Evolutionary conservation across 2,113 vertebrate genomes (phyloP).

Genomic region (Agelaius tricolor): DNA sequence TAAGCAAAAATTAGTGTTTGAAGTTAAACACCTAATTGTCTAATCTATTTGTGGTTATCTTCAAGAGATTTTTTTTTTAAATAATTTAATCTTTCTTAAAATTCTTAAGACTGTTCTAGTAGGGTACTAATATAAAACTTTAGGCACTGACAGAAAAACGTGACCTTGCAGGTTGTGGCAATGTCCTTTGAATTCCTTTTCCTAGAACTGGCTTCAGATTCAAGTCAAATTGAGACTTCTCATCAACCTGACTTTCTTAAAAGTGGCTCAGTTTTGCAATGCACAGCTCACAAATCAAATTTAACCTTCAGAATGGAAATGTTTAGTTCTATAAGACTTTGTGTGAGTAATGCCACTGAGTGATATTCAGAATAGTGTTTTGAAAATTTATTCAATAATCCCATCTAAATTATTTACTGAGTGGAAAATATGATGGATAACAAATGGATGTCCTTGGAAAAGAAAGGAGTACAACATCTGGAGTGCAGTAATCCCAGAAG

Average conservation of each 20-base stretch:
- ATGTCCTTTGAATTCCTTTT: not conserved
- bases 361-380: not conserved
- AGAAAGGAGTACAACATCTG: not conserved
- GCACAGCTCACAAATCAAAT: not conserved
- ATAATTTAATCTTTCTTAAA: not conserved
- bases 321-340: not conserved
- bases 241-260: not conserved
- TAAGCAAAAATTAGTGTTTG: not conserved
- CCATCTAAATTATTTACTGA: not conserved
- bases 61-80: not conserved
- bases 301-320: not conserved
- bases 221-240: not conserved
- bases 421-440: not conserved
- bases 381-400: not conserved
- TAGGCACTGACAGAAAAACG: not conserved
- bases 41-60: not conserved
- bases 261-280: not conserved
- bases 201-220: not conserved
- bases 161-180: not conserved
- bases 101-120: not conserved
- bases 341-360: not conserved
- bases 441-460: not conserved
- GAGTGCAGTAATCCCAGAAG: not conserved
- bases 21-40: not conserved
- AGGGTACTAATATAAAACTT: not conserved